Percentiles rank a stretch among this genome's conserved stretches.
These are phyloP conservation scores for Chunga burmeisteri DNA, from an alignment of 2,113 vertebrate species.

Conservation along the genomic window DNA sequence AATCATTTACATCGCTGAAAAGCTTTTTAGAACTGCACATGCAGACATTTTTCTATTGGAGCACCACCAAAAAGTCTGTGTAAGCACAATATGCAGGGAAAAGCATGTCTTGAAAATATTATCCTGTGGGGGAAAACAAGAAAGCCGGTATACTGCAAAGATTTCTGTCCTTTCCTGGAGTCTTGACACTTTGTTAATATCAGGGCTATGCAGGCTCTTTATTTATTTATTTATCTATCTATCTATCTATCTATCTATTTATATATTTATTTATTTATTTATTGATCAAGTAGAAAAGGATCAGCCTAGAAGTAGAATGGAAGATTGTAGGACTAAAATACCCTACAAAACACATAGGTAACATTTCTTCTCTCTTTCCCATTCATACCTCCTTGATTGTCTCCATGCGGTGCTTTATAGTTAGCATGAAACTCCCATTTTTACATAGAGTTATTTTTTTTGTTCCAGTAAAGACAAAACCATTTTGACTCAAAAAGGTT, in stretches of 20 bases:
- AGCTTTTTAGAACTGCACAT: slow-evolving; percentile 58
- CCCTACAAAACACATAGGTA: neutral
- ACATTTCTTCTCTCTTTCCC: neutral
- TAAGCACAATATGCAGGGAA: slow-evolving; percentile 53
- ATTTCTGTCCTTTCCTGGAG: neutral
- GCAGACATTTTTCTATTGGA: slow-evolving; percentile 39
- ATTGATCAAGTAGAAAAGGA: neutral
- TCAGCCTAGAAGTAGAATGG: neutral
- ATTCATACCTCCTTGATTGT: neutral
- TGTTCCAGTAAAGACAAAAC: neutral
- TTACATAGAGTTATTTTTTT: neutral
- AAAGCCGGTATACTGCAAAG: neutral
- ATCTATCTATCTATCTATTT: neutral
- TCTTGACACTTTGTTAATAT: neutral
- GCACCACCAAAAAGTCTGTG: slow-evolving; percentile 36
- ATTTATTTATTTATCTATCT: neutral
- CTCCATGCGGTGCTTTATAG: neutral
- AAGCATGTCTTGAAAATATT: slow-evolving; percentile 53
- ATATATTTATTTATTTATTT: neutral
- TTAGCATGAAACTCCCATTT: neutral
- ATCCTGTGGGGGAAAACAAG: neutral
- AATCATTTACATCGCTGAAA: slow-evolving; percentile 60
- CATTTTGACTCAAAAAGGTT: slow-evolving; percentile 22
- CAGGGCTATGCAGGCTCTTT: neutral
- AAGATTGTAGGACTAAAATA: neutral